These are phyloP conservation scores for Lipophrys pholis DNA, from an alignment of 2,113 vertebrate species.

Conservation along the genomic window DNA sequence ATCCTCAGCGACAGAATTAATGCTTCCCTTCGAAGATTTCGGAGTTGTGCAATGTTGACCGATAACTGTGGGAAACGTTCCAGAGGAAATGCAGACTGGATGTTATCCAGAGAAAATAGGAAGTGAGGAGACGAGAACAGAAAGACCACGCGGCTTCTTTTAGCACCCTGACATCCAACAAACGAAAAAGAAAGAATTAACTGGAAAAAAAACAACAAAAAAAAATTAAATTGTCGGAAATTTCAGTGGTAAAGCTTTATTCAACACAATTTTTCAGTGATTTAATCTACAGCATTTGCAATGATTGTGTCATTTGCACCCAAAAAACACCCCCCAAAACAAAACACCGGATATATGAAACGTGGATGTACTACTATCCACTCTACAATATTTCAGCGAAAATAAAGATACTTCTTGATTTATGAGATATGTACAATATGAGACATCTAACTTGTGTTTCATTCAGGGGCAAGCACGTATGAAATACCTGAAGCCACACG, in stretches of 20 bases:
- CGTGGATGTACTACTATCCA: constrained; percentile 26
- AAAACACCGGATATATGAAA: constrained; percentile 21
- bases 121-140: constrained; percentile 39
- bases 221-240: neutral
- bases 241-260: constrained; percentile 46
- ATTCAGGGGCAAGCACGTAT: constrained; percentile 38
- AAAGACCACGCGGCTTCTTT: constrained; percentile 14
- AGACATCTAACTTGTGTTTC: constrained; percentile 31
- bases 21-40: constrained; percentile 49
- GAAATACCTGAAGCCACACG: constrained; percentile 38
- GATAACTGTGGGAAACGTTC: constrained; percentile 50
- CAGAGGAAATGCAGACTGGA: constrained; percentile 55
- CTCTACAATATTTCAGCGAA: constrained; percentile 52
- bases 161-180: neutral
- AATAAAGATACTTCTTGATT: constrained; percentile 70
- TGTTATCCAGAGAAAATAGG: constrained; percentile 45
- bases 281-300: constrained; percentile 53
- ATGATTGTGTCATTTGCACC: constrained; percentile 40
- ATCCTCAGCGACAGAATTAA: neutral
- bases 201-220: neutral
- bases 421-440: constrained; percentile 58
- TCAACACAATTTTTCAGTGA: constrained; percentile 17
- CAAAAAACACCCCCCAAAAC: constrained; percentile 47
- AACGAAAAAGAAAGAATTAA: neutral
- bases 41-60: constrained; percentile 41